These are phyloP conservation scores for Erythrocercus mccallii DNA, from an alignment of 2,113 vertebrate genomes.

Conservation along the genomic window DNA sequence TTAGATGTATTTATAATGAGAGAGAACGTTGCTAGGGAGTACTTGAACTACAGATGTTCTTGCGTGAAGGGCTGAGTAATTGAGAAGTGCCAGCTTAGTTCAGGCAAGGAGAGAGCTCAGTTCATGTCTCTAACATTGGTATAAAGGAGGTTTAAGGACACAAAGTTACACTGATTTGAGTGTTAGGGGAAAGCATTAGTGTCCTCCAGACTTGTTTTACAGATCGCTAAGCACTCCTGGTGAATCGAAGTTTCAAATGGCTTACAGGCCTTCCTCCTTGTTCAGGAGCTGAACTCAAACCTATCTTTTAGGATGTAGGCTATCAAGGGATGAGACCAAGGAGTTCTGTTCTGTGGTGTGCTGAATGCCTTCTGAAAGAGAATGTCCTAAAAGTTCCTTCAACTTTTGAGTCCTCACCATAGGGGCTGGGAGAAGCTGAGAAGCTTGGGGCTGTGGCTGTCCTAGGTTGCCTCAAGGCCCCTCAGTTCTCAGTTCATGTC, in stretches of 20 bases:
- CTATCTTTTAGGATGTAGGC: background rate
- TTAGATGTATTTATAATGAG: background rate
- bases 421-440: background rate
- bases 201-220: background rate
- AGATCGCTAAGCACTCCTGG: background rate
- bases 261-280: background rate
- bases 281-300: background rate
- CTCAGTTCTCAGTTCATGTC: background rate
- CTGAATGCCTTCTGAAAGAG: background rate
- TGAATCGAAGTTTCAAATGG: background rate
- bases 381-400: background rate
- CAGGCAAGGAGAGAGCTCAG: background rate
- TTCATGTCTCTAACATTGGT: background rate
- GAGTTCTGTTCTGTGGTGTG: background rate
- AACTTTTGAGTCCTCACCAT: background rate
- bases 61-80: background rate
- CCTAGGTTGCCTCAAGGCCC: background rate
- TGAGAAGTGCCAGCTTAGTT: background rate
- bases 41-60: background rate
- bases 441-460: background rate
- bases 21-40: background rate
- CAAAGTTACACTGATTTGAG: background rate
- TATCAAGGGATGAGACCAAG: background rate
- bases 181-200: background rate
- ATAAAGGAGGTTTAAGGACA: background rate